Base-by-base conservation (phyloP, 2,888 invertebrate genomes). In the Troilus luridus region DNA sequence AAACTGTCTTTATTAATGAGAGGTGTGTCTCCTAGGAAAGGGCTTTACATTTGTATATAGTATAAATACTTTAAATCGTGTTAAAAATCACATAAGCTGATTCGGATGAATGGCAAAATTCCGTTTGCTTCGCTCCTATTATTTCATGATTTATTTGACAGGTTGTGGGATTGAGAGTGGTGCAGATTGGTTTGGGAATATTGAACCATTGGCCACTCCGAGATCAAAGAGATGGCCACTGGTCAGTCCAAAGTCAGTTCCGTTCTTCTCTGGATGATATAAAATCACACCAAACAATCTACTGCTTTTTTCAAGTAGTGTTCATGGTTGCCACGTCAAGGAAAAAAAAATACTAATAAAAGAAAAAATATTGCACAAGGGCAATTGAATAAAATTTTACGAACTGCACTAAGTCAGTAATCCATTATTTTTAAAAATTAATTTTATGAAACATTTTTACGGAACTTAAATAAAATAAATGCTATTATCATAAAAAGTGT, bases 181-280 rank as follows among this genome's bases (percentile, higher is more conserved):
- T 56, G 85, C 21, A 85, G 85, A 85, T 85, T 85, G 85, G 85
- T 85, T 56, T 85, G 85, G 56, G 85, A 85, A 85, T 85, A 85
- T 85, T 85, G 85, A 85, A 58, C 85, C 56, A n/a, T 19, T 56
- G 56, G 11, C n/a, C 54, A 7, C 0, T 8, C 56, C 5, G 10
- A 85, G 85, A 85, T 85, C 85, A 85, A 85, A 85, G 85, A n/a
- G 85, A 85, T 85, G 85, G 85, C 11, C 56, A 27, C 56, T 85
- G 85, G 85, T 85, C 85, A 85, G 85, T 14, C 21, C 19, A 7
- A 85, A 21, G 56, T 85, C 85, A 56, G 12, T 56, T 85, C 56
- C 85, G n/a, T 56, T 85, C n/a, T 85, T 17, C 85, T 0, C 54
- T 14, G 56, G 54, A 0, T 41, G 56, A 56, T 17, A n/a, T 77